A percentile compares a stretch with the other conserved stretches of the same genome.
Conservation (phyloP, 2,888 invertebrate species). For the Chaetoderma sp. region DNA sequence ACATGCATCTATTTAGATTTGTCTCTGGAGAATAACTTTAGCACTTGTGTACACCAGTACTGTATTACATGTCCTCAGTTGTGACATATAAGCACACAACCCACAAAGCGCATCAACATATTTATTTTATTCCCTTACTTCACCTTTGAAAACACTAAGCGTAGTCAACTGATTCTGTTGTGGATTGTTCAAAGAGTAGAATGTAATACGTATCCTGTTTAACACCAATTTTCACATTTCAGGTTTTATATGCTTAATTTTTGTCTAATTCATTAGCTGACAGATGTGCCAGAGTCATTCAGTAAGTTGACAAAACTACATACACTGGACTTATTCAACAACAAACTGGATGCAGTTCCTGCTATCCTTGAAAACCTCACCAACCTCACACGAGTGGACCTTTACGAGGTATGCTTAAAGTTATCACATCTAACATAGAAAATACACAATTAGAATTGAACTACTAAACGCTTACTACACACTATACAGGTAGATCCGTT, state of each 20-base stretch:
- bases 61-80: no score
- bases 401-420: slow-evolving; percentile 45
- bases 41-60: no score
- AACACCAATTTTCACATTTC: neutral
- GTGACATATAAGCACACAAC: no score
- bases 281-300: slow-evolving; percentile 57
- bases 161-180: no score
- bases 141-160: no score
- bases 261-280: slow-evolving; percentile 48
- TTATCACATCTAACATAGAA: neutral
- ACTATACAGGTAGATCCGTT: no score
- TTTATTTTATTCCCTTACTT: no score
- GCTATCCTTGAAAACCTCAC: slow-evolving; percentile 41
- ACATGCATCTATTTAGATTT: no score
- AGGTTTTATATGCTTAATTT: neutral
- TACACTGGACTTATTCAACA: slow-evolving; percentile 57
- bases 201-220: neutral
- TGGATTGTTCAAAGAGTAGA: no score
- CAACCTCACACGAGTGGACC: slow-evolving; percentile 49
- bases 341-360: slow-evolving; percentile 52
- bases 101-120: no score
- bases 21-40: no score
- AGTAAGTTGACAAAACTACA: slow-evolving; percentile 49
- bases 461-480: neutral
- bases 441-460: neutral